Conservation (phyloP, 2,113 vertebrate genomes). For the Antennarius striatus region DNA sequence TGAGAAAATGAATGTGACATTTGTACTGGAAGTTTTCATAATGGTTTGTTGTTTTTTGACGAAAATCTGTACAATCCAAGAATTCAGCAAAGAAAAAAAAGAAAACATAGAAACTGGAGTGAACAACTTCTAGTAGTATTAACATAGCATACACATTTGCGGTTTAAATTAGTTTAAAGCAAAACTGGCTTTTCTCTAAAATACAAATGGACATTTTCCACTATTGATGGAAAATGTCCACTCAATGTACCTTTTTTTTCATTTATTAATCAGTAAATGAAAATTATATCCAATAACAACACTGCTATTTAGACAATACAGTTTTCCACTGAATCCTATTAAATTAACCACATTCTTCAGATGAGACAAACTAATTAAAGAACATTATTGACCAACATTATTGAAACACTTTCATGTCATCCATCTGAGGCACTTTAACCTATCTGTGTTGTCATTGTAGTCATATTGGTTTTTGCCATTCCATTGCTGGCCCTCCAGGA, state of each 20-base stretch:
- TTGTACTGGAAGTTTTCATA: not conserved
- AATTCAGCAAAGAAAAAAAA: not conserved
- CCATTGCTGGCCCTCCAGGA: slow-evolving; percentile 8
- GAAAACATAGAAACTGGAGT: too few relatives aligned
- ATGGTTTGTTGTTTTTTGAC: not conserved
- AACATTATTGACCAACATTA: not conserved
- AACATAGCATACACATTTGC: too few relatives aligned
- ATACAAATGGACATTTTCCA: too few relatives aligned
- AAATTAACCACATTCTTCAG: not conserved
- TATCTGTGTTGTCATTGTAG: not conserved
- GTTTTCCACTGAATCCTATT: not conserved
- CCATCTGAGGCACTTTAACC: not conserved
- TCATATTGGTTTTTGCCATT: slow-evolving; percentile 14
- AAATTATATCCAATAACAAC: not conserved
- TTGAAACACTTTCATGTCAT: not conserved
- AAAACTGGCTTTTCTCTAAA: too few relatives aligned
- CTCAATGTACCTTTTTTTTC: too few relatives aligned
- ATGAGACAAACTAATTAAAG: not conserved
- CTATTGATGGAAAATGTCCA: too few relatives aligned
- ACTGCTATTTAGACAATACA: not conserved
- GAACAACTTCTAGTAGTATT: too few relatives aligned
- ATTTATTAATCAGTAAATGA: too few relatives aligned
- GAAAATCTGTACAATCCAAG: not conserved
- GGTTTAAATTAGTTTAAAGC: too few relatives aligned
- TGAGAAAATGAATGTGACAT: not conserved